These are phyloP conservation scores for Megatriorchis doriae DNA, from an alignment of 2,113 vertebrate genomes.

Conservation along the genomic window DNA sequence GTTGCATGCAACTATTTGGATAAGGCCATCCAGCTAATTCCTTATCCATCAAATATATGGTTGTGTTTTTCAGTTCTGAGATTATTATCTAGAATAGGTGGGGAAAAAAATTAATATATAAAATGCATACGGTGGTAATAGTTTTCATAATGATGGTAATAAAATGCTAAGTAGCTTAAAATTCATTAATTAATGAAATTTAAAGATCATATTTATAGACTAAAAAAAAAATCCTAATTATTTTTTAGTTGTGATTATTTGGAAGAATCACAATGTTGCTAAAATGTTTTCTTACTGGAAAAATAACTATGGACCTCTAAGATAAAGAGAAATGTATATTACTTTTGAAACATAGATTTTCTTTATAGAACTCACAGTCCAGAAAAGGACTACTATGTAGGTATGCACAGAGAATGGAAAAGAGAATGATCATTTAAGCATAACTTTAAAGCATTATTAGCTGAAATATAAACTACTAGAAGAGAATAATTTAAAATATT, in stretches of 20 bases:
- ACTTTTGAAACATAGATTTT: background rate
- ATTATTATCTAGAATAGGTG: background rate
- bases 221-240: background rate
- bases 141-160: background rate
- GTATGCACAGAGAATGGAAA: background rate
- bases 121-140: background rate
- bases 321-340: background rate
- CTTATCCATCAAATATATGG: background rate
- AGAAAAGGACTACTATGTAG: background rate
- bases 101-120: background rate
- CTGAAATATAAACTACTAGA: background rate
- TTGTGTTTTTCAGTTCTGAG: background rate
- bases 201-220: background rate
- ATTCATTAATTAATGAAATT: background rate
- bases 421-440: background rate
- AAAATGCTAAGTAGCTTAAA: background rate
- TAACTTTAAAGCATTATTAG: background rate
- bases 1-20: background rate
- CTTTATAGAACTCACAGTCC: background rate
- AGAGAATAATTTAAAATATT: background rate
- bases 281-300: background rate
- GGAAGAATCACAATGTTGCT: background rate
- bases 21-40: background rate
- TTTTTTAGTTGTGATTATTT: background rate
- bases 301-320: background rate